Percentiles rank a stretch among this genome's conserved stretches.
Evolutionary conservation across 2,888 invertebrate genomes (phyloP).

Genomic region (Onchidella celtica): DNA sequence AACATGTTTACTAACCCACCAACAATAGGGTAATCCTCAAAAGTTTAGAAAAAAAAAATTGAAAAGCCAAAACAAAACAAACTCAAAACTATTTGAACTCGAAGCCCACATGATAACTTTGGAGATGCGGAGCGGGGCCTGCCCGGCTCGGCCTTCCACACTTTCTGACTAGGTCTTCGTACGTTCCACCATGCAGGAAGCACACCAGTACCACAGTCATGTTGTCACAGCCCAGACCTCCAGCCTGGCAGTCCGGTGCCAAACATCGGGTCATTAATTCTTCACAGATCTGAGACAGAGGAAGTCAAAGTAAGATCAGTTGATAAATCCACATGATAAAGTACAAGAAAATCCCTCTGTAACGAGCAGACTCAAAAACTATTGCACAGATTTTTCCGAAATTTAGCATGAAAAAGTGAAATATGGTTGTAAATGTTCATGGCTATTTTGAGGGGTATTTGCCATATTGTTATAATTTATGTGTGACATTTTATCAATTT

Average conservation of each 20-base stretch:
- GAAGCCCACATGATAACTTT: slow-evolving; percentile 54
- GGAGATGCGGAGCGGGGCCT: slow-evolving; percentile 65
- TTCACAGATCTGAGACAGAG: slow-evolving; percentile 88
- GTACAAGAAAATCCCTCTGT: too few relatives aligned
- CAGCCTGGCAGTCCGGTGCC: slow-evolving; percentile 98
- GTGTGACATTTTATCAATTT: too few relatives aligned
- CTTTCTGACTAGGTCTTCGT: slow-evolving; percentile 78
- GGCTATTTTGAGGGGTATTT: too few relatives aligned
- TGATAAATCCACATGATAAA: neutral
- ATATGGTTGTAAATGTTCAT: too few relatives aligned
- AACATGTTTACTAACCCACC: too few relatives aligned
- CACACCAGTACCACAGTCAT: slow-evolving; percentile 97
- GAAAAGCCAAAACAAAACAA: too few relatives aligned
- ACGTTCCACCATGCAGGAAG: slow-evolving; percentile 83
- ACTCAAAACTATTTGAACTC: slow-evolving; percentile 55
- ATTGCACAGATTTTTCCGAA: too few relatives aligned
- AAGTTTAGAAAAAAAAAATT: too few relatives aligned
- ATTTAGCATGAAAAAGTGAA: too few relatives aligned
- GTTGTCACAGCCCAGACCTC: slow-evolving; percentile 98
- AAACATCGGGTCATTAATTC: slow-evolving; percentile 95
- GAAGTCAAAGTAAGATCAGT: neutral
- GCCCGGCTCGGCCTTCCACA: slow-evolving; percentile 71
- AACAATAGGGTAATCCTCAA: too few relatives aligned
- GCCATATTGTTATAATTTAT: too few relatives aligned
- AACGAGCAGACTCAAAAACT: too few relatives aligned